phyloP scores from a whole-genome alignment of 2,113 vertebrate species.

The Oreochromis spilurus region DNA sequence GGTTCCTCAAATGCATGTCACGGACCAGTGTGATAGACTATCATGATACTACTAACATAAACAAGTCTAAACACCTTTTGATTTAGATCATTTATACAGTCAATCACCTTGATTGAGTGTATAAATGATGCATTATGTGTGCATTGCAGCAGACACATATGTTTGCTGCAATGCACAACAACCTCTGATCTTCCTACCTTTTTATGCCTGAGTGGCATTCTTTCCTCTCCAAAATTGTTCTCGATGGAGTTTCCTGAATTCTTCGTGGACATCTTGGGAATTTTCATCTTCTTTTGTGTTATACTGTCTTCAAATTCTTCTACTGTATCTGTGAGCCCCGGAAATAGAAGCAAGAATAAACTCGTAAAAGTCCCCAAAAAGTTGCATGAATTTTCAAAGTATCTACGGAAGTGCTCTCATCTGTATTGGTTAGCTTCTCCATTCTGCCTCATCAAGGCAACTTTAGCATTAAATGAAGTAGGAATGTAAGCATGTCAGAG shows the following conservation, averaged over 20 bases:
- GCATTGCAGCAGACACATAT: not conserved
- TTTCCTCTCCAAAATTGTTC: slow-evolving; percentile 91
- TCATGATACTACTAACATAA: not conserved
- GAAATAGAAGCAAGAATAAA: not conserved
- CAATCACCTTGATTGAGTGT: accelerated
- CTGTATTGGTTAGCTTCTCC: not conserved
- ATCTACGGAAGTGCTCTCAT: not conserved
- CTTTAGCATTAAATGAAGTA: not conserved
- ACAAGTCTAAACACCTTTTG: not conserved
- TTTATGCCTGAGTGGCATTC: slow-evolving; percentile 93
- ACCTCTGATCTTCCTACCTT: slow-evolving; percentile 77
- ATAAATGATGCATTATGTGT: accelerated
- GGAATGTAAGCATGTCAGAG: not conserved
- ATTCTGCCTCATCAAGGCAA: not conserved
- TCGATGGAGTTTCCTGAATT: slow-evolving; percentile 88
- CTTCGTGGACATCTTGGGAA: slow-evolving; percentile 94
- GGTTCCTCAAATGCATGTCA: not conserved
- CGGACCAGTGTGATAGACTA: not conserved
- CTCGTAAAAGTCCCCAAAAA: slow-evolving; percentile 7
- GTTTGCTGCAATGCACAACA: not conserved
- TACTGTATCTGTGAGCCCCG: slow-evolving; percentile 67
- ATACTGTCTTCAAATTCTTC: slow-evolving; percentile 95
- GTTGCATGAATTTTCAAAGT: not conserved
- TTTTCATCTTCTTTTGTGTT: slow-evolving; percentile 99
- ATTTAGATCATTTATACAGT: not conserved